These are phyloP conservation scores for Trachemys scripta DNA, from an alignment of 2,113 vertebrate genomes.

Conservation along the genomic window DNA sequence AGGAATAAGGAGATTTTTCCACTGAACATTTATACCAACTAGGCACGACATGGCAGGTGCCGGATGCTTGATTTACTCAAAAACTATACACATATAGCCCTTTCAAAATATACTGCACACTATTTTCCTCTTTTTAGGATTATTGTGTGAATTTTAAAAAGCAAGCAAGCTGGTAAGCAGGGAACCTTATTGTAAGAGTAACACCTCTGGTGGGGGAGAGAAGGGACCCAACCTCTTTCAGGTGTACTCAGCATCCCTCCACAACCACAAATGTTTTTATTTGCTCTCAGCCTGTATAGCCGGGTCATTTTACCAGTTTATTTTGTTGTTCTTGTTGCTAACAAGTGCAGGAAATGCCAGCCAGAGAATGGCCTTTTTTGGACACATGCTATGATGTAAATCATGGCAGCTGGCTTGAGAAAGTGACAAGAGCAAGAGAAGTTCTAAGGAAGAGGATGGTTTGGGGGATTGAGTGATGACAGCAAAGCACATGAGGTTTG, in stretches of 20 bases:
- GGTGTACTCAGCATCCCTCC: constrained; percentile 10
- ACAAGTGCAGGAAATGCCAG: constrained; percentile 37
- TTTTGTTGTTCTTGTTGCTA: constrained; percentile 52
- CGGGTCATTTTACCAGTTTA: constrained; percentile 23
- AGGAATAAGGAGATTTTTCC: not conserved
- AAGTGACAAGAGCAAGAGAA: not conserved
- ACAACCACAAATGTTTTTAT: constrained; percentile 58
- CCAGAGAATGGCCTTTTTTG: constrained; percentile 2
- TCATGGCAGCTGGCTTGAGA: not conserved
- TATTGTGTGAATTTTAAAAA: not conserved
- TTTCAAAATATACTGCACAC: not conserved
- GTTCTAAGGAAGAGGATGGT: not conserved
- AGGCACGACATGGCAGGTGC: not conserved
- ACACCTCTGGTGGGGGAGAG: not conserved
- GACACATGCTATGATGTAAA: not conserved
- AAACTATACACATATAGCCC: not conserved
- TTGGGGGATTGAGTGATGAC: not conserved
- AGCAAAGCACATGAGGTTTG: not conserved
- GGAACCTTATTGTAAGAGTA: not conserved
- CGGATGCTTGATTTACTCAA: not conserved
- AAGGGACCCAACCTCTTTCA: constrained; percentile 9
- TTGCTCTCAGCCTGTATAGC: constrained; percentile 42
- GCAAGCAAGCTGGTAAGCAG: not conserved
- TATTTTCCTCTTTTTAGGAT: not conserved
- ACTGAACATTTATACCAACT: not conserved